Base-by-base conservation (phyloP, 2,888 invertebrate genomes). In the Dermolepida albohirtum region DNA sequence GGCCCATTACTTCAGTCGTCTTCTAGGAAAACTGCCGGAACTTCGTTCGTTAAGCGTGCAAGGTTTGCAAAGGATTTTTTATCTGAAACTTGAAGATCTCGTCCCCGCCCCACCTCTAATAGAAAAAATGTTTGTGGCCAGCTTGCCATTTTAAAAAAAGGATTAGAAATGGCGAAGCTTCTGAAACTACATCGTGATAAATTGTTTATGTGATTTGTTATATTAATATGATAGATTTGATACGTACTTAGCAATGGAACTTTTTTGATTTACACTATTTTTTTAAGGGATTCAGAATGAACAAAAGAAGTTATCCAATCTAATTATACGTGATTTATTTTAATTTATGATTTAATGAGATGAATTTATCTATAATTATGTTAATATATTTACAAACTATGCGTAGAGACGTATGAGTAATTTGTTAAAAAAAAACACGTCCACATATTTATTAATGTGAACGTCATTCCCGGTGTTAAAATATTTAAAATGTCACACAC, bases 91-190 rank as follows among this genome's bases (percentile, higher is more conserved):
- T 64, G 96, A 96, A 84, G 96, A 96, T 83, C 86, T 95, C 78
- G 95, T 95, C 71, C 95, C 95, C 22, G 94, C 95, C 68, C 96
- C 97, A 59, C 93, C 95, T 10, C 89, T 96, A 76, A 96, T 97
- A 80, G 97, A 97, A 84, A 96, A 94, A 83, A 94, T 97, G 93
- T 97, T 96, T 84, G 93, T 95, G 78, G 92, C 95, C 81, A 96
- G 94, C 85, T 88, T 97, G 82, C 97, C 97, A 75, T 97, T 96
- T 85, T 97, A 91, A 87, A 22, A n/a, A 78, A n/a, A 50, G 14
- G 16, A 47, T 14, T 41, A 51, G 41, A 14, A 55, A 44, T 52
- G 50, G 57, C 52, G 40, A 64, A 62, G 41, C 63, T 63, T 66
- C 52, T 62, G 67, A 74, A 73, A 68, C 47, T 62, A 51, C 50